Evolutionary conservation across 1,140 invertebrate species (phyloP), one percentile per base, ranked within the genome.

Genomic region (Nebria ingens): DNA sequence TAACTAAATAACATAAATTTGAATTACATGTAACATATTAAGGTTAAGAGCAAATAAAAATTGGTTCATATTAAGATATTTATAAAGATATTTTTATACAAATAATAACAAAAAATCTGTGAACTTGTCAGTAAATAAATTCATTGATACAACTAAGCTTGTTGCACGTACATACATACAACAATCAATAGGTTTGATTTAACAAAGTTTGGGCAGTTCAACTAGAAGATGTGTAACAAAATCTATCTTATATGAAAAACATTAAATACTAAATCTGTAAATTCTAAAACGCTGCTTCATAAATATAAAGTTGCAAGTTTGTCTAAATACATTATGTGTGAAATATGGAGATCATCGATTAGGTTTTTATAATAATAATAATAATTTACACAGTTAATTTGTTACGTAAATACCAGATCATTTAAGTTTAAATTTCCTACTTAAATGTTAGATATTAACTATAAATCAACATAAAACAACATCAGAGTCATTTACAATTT

Each of bases 381-480:
- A 29, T 45, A 45, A 9, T 34, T 34, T 45, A 45, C 40, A 45
- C 40, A 45, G 25, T 34, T 34, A 9, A 45, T 45, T 45, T 45
- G 4, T 45, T 45, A 45, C 15, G 40, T 45, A 45, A 45, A 17
- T 45, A 17, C 17, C 9, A 45, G 9, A 17, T 45, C 40, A 45
- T 9, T 12, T 45, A 4, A 45, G 40, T 11, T 45, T 45, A 12
- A 3, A 45, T 45, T 45, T 45, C 17, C 40, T 45, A 45, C 40
- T 45, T 11, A 45, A 45, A 45, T 45, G 40, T 45, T 45, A 45
- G 6, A 11, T 45, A 45, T 45, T 45, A n/a, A n/a, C n/a, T 45
- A 45, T 45, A 45, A 45, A 45, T 45, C 6, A 45, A 45, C 40
- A 45, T 45, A 45, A 45, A 45, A 45, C 17, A 45, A 45, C 40